Base-by-base conservation (phyloP, 1,140 invertebrate genomes). In the Archivesica marissinica region DNA sequence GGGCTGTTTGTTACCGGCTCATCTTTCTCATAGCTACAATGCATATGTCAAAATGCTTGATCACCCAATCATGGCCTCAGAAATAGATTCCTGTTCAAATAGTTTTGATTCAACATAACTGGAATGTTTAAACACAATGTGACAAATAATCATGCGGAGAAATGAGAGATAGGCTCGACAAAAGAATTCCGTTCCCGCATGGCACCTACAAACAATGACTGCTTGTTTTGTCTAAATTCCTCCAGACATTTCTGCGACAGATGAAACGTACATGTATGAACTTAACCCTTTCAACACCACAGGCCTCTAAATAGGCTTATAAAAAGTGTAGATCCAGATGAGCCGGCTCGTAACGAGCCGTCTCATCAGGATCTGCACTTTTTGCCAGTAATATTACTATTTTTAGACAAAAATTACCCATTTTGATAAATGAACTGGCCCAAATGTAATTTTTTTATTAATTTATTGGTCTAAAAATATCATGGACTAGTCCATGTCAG, bases 11-110 rank as follows among this genome's bases (percentile, higher is more conserved):
- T 76, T 76, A 30, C 17, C 23, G 47, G 56, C 74, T 76, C 54
- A 76, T 76, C 74, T 76, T 76, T 76, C 74, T 6, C 17, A 59
- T 56, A 30, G 44, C 54, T 41, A 64, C 66, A 44, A 59, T 78
- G 54, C 35, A 64, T 78, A 59, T 78, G 76, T 78, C 76, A 78
- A 64, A 64, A 64, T 44, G 59, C 59, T 59, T 78, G 76, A 78
- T 78, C 76, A 39, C 56, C 33, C 76, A 64, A 78, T 78, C 76
- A 78, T 41, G n/a, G 28, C 1, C 47, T 2, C 15, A 35, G 6
- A 44, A 78, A 78, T 70, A 81, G 50, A 81, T 68, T 81, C 70
- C 50, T 59, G 44, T 70, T 81, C 61, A 81, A 81, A 81, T 54
- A 81, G 41, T 81, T 70, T 56, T 23, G 61, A 70, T 66, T 70